Conservation (phyloP, 1,140 invertebrate genomes). For the Hycleus cichorii region DNA sequence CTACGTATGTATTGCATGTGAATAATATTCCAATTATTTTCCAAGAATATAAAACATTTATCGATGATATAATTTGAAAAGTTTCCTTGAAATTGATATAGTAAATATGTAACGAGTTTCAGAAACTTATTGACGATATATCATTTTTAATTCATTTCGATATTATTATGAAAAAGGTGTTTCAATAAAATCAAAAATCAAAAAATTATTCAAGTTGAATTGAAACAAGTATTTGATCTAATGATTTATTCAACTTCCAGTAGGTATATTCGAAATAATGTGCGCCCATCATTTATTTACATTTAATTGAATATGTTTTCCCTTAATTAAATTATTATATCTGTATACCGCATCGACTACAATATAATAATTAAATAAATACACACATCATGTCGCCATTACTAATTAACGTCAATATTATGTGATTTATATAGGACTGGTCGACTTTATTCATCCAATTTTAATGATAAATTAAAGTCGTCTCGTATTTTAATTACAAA, state of each 20-base stretch:
- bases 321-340: conserved; percentile 24
- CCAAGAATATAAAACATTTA: conserved; percentile 8
- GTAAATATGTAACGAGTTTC: conserved; percentile 15
- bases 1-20: conserved; percentile 5
- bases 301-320: conserved; percentile 24
- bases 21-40: conserved; percentile 16
- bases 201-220: conserved; percentile 7
- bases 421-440: conserved; percentile 32
- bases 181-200: conserved; percentile 13
- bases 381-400: conserved; percentile 33
- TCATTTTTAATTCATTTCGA: conserved; percentile 12
- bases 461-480: too few species aligned
- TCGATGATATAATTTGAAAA: conserved; percentile 19
- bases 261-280: conserved; percentile 16
- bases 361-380: conserved; percentile 37
- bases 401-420: conserved; percentile 35
- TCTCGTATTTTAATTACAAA: too few species aligned
- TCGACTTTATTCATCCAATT: conserved; percentile 16
- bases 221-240: conserved; percentile 3
- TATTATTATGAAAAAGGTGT: conserved; percentile 21
- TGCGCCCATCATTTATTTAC: conserved; percentile 15
- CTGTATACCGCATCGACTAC: conserved; percentile 17
- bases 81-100: conserved; percentile 20
- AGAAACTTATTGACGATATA: conserved; percentile 15
- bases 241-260: conserved; percentile 14